Evolutionary conservation across 2,888 invertebrate genomes (phyloP).

Genomic region (Leucoptera coffeella): DNA sequence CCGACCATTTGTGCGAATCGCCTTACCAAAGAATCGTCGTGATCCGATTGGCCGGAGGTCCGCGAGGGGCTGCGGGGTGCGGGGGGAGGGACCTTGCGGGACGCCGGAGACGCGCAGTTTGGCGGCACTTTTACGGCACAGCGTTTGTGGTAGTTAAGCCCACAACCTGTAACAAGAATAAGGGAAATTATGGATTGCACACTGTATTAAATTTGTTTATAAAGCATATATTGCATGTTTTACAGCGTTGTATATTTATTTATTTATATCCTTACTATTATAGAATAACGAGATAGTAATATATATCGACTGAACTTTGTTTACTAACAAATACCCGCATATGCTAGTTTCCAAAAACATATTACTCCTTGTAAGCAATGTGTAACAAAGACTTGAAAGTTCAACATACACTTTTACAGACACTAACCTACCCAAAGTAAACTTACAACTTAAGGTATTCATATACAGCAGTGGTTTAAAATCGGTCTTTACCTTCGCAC

Average conservation of each 20-base stretch:
- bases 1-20: constrained; percentile 57
- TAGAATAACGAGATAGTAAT: no score
- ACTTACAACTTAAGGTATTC: no score
- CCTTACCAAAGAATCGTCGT: constrained; percentile 74
- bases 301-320: no score
- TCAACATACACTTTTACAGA: no score
- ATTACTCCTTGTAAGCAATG: no score
- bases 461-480: no score
- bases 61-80: constrained; percentile 53
- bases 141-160: constrained; percentile 96
- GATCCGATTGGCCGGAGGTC: constrained; percentile 17
- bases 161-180: constrained; percentile 68
- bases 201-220: background rate
- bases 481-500: constrained; percentile 85
- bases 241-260: background rate
- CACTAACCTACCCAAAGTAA: no score
- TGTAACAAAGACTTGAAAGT: no score
- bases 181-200: background rate
- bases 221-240: background rate
- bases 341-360: no score
- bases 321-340: no score
- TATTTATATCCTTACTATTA: background rate
- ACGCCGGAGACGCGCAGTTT: constrained; percentile 62
- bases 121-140: constrained; percentile 96
- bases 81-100: constrained; percentile 58